Conservation (phyloP, 2,888 invertebrate species). For the Drosophila emarginata region DNA sequence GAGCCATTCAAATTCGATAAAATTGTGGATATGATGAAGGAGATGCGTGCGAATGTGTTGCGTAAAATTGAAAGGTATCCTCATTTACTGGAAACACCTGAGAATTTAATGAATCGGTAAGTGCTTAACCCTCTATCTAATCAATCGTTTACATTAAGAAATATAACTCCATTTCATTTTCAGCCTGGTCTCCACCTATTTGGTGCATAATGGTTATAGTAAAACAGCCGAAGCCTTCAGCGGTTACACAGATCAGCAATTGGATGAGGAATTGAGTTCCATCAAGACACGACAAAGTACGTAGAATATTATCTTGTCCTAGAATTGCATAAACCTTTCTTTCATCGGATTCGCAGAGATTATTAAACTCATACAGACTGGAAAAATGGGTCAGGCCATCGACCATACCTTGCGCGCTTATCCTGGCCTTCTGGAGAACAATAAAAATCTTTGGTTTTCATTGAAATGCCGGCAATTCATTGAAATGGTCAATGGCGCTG, state of each 20-base stretch:
- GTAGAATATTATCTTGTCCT: background rate
- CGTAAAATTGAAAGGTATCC: constrained; percentile 68
- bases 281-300: constrained; percentile 98
- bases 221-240: constrained; percentile 97
- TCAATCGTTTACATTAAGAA: background rate
- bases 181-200: constrained; percentile 98
- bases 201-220: constrained; percentile 99
- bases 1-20: constrained; percentile 97
- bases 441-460: constrained; percentile 95
- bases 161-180: background rate
- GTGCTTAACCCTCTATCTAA: background rate
- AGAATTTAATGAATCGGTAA: constrained; percentile 96
- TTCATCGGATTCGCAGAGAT: constrained; percentile 86
- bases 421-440: constrained; percentile 95
- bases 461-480: constrained; percentile 99
- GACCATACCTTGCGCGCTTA: constrained; percentile 93
- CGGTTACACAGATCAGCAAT: constrained; percentile 93
- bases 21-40: constrained; percentile 97
- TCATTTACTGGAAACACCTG: constrained; percentile 84
- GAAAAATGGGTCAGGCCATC: constrained; percentile 97
- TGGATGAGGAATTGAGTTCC: constrained; percentile 95
- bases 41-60: constrained; percentile 86
- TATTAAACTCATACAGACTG: constrained; percentile 94
- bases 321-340: background rate
- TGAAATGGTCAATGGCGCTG: constrained; percentile 98